phyloP scores from a whole-genome alignment of 2,888 invertebrate species.

The Scelioninae gen. 1 region DNA sequence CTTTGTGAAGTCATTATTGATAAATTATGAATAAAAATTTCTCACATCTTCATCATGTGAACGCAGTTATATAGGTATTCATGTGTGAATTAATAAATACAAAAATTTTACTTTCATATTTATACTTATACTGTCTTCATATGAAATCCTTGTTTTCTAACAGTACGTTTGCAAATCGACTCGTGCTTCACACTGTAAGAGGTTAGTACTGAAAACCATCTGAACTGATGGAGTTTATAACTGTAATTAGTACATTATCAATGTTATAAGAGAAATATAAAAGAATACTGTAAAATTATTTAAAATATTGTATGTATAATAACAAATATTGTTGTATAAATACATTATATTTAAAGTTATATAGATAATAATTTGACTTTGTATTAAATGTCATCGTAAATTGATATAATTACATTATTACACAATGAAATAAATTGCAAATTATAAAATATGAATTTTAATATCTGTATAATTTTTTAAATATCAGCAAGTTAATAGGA shows the following conservation, averaged over 20 bases:
- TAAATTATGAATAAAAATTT: conserved; percentile 9
- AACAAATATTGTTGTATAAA: conserved; percentile 20
- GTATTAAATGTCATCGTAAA: conserved; percentile 8
- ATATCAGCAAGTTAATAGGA: conserved; percentile 8
- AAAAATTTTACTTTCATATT: conserved; percentile 9
- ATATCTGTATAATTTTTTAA: conserved; percentile 13
- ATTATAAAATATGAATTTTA: conserved; percentile 1
- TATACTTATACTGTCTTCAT: conserved; percentile 13
- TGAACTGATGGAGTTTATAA: conserved; percentile 22
- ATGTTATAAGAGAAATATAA: conserved; percentile 6
- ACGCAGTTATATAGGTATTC: conserved; percentile 2
- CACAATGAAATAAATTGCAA: conserved; percentile 8
- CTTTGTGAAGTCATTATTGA: conserved; percentile 9
- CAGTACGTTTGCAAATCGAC: conserved; percentile 24
- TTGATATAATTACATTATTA: conserved; percentile 25
- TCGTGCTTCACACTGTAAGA: not conserved
- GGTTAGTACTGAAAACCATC: conserved; percentile 13
- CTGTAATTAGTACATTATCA: conserved; percentile 29
- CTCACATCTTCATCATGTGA: conserved; percentile 10
- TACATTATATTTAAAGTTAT: conserved; percentile 21
- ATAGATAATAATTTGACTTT: conserved; percentile 15
- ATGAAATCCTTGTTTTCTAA: conserved; percentile 12
- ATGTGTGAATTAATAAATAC: conserved; percentile 23
- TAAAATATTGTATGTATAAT: conserved; percentile 21
- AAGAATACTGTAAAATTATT: conserved; percentile 14